Conservation (phyloP, 2,888 invertebrate genomes). For the Lycocerus yunnanus region DNA sequence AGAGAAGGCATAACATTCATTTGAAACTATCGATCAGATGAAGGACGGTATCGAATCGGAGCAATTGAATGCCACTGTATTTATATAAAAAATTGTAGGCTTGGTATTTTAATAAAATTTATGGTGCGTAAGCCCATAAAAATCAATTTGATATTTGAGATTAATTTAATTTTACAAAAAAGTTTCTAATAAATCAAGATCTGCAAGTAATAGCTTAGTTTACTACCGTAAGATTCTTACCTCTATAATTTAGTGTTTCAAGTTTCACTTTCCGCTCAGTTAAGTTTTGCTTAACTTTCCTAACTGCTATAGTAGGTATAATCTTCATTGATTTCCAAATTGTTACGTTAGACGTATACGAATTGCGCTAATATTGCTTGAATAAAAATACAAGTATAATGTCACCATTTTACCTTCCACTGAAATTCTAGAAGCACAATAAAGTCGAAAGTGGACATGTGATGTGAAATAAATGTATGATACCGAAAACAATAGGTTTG, state of each 20-base stretch:
- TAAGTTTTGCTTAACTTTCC: constrained; percentile 15
- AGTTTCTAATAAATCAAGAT: background rate
- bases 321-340: constrained; percentile 10
- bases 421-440: background rate
- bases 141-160: background rate
- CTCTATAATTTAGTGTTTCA: background rate
- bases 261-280: constrained; percentile 13
- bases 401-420: background rate
- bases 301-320: constrained; percentile 4
- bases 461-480: constrained; percentile 2
- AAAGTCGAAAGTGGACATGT: background rate
- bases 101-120: background rate
- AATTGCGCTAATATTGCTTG: background rate
- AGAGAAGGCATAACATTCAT: too few relatives aligned
- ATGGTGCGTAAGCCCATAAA: background rate
- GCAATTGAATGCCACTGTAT: background rate
- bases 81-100: background rate
- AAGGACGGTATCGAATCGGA: too few relatives aligned
- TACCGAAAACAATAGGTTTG: background rate
- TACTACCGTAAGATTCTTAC: background rate
- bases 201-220: background rate
- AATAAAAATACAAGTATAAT: background rate
- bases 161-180: background rate
- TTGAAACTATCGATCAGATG: too few relatives aligned
- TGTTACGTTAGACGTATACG: constrained; percentile 2